These are phyloP conservation scores for Axea sp. DNA, from an alignment of 2,888 invertebrate genomes.

Conservation along the genomic window DNA sequence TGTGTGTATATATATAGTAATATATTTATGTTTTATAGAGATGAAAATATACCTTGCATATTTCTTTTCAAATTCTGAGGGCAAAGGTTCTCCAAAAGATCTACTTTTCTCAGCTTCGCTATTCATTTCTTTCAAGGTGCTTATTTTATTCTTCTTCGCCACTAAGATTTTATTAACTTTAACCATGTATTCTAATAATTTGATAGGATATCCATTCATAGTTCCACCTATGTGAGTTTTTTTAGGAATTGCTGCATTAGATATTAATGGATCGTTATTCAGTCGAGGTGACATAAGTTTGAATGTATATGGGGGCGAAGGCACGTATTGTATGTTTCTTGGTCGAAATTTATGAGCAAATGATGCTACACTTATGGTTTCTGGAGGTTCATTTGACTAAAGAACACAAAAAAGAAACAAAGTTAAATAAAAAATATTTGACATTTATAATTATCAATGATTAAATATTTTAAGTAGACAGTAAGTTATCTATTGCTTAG, in stretches of 20 bases:
- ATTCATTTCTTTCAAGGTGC: conserved; percentile 91
- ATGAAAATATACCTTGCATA: conserved; percentile 86
- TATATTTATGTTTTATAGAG: background rate
- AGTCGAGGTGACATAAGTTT: conserved; percentile 75
- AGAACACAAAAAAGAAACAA: conserved; percentile 61
- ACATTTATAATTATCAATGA: no score
- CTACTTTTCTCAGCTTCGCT: conserved; percentile 92
- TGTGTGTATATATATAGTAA: background rate
- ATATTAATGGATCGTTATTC: conserved; percentile 87
- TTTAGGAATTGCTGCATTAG: conserved; percentile 76
- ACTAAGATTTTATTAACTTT: conserved; percentile 91
- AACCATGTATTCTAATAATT: conserved; percentile 92
- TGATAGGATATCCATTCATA: conserved; percentile 90
- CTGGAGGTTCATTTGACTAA: conserved; percentile 92
- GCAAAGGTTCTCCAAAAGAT: conserved; percentile 88
- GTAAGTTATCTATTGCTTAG: background rate
- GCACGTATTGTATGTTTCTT: conserved; percentile 82
- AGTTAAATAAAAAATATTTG: no score
- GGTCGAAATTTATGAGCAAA: conserved; percentile 90
- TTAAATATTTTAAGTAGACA: no score
- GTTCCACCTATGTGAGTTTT: conserved; percentile 80
- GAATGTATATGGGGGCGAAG: conserved; percentile 75
- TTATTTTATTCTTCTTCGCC: conserved; percentile 90
- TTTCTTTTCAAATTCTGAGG: conserved; percentile 93
- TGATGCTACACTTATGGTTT: conserved; percentile 92